These are phyloP conservation scores for Reinhardtius hippoglossoides DNA, from an alignment of 2,113 vertebrate genomes.

Conservation along the genomic window DNA sequence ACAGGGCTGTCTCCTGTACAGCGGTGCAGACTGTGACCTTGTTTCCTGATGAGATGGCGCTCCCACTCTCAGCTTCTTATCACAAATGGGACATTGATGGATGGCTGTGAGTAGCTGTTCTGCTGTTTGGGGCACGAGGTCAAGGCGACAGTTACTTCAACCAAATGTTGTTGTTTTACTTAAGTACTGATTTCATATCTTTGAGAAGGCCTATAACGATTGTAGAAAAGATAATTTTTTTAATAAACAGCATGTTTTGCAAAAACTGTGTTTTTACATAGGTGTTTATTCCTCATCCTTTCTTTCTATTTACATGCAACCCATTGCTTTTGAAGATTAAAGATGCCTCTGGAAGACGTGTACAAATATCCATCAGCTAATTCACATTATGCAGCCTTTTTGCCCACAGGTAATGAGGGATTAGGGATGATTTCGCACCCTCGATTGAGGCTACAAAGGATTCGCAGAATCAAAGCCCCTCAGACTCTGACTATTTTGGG, in stretches of 20 bases:
- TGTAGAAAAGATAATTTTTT: background rate
- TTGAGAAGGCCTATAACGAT: background rate
- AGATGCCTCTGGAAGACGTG: constrained; percentile 32
- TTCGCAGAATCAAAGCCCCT: constrained; percentile 75
- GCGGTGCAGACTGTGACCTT: constrained; percentile 63
- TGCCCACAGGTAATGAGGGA: constrained; percentile 78
- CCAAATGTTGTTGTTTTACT: constrained; percentile 12
- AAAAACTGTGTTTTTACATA: constrained; percentile 12
- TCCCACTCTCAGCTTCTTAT: constrained; percentile 66
- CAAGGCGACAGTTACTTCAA: constrained; percentile 63
- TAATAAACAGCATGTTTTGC: constrained; percentile 8
- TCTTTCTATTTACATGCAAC: constrained; percentile 39
- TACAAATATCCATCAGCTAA: constrained; percentile 60
- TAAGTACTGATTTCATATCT: background rate
- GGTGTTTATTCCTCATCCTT: constrained; percentile 27
- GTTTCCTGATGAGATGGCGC: constrained; percentile 67
- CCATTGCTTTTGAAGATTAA: constrained; percentile 67
- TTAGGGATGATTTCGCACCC: constrained; percentile 74
- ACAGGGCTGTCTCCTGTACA: constrained; percentile 13
- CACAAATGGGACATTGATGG: constrained; percentile 67
- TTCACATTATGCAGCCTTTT: constrained; percentile 68
- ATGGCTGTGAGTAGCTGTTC: constrained; percentile 53
- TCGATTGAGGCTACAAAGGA: constrained; percentile 71
- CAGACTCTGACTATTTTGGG: constrained; percentile 79
- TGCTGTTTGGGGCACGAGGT: constrained; percentile 55